Conservation (phyloP, 2,888 invertebrate genomes). For the Eupithecia tripunctaria region DNA sequence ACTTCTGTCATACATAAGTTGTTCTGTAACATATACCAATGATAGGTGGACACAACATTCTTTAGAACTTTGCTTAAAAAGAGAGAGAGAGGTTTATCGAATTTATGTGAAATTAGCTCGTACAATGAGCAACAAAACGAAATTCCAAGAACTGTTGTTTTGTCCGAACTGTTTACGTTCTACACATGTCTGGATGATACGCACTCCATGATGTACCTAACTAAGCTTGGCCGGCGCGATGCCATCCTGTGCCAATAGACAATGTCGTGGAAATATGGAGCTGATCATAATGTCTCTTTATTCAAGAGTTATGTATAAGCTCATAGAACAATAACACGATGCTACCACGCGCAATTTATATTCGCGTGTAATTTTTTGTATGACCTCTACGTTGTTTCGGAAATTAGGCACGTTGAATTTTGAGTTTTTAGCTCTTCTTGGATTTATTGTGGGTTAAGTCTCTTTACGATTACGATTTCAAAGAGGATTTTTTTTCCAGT, state of each 20-base stretch:
- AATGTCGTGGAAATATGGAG: slow-evolving; percentile 24
- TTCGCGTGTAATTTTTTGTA: not conserved
- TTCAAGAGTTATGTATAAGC: slow-evolving; percentile 17
- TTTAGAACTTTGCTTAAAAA: too few species aligned
- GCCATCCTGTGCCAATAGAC: slow-evolving; percentile 27
- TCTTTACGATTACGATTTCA: not conserved
- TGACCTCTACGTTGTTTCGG: too few species aligned
- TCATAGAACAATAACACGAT: not conserved
- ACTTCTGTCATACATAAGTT: too few species aligned
- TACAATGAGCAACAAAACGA: not conserved
- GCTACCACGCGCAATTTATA: not conserved
- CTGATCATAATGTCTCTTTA: slow-evolving; percentile 15
- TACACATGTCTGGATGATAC: slow-evolving; percentile 25
- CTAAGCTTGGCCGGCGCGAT: slow-evolving; percentile 24
- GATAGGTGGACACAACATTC: too few species aligned
- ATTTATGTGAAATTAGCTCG: not conserved
- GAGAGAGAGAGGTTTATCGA: too few species aligned
- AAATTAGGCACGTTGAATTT: too few species aligned
- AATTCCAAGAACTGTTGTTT: slow-evolving; percentile 9
- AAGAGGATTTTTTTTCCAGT: not conserved
- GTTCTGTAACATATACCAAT: too few species aligned
- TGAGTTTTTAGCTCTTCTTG: too few species aligned
- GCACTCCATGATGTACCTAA: slow-evolving; percentile 20
- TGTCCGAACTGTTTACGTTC: slow-evolving; percentile 14
- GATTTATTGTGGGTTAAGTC: too few species aligned